Percentiles rank a stretch among this genome's conserved stretches.
These are phyloP conservation scores for Prietella phreatophila DNA, from an alignment of 2,113 vertebrate genomes.

Conservation along the genomic window DNA sequence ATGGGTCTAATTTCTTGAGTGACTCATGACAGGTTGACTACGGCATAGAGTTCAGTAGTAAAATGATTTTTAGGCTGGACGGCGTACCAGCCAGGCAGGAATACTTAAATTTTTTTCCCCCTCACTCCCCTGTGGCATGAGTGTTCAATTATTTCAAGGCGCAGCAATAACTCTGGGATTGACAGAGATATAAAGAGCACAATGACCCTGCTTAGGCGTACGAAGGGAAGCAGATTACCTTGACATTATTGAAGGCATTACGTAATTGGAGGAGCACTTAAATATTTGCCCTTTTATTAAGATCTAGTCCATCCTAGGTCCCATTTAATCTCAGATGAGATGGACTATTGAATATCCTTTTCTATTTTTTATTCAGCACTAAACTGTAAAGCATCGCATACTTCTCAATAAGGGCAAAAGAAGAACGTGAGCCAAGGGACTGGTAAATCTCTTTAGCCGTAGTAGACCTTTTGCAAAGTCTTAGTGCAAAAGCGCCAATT, in stretches of 20 bases:
- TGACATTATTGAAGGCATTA: conserved; percentile 42
- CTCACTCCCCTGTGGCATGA: conserved; percentile 22
- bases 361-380: neutral
- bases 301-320: neutral
- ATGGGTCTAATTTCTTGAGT: conserved; percentile 49
- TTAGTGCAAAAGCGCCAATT: neutral
- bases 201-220: conserved; percentile 31
- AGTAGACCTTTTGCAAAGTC: neutral
- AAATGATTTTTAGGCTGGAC: conserved; percentile 45
- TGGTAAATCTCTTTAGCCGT: conserved; percentile 4
- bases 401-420: conserved; percentile 15
- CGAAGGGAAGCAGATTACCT: conserved; percentile 19
- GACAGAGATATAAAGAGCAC: conserved; percentile 41
- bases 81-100: conserved; percentile 25
- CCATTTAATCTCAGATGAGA: conserved; percentile 19
- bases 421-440: neutral
- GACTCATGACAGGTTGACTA: conserved; percentile 31
- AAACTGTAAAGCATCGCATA: neutral
- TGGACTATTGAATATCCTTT: conserved; percentile 7
- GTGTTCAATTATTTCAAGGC: conserved; percentile 41
- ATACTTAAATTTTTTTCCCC: conserved; percentile 45
- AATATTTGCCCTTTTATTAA: conserved; percentile 40
- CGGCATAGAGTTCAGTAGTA: conserved; percentile 21
- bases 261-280: conserved; percentile 48
- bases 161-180: conserved; percentile 40